Percentiles rank a stretch among this genome's conserved stretches.
Evolutionary conservation across 2,888 invertebrate species (phyloP).

Genomic region (Hedya salicella): DNA sequence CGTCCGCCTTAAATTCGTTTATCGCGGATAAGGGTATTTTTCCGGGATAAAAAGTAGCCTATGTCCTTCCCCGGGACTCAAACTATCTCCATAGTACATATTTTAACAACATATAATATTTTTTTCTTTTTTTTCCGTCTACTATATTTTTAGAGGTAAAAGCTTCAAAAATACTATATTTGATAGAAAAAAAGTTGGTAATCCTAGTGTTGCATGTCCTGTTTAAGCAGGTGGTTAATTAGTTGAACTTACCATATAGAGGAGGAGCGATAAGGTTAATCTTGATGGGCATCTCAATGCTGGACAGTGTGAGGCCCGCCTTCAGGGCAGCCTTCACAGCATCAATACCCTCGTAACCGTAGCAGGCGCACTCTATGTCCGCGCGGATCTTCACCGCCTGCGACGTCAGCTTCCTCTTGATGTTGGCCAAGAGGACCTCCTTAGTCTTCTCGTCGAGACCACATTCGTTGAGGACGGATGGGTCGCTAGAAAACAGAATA

Average conservation of each 20-base stretch:
- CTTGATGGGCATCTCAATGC: slow-evolving; percentile 97
- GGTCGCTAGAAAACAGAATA: slow-evolving; percentile 92
- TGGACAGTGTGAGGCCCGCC: slow-evolving; percentile 95
- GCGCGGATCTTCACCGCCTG: slow-evolving; percentile 86
- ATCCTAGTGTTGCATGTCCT: too few relatives aligned
- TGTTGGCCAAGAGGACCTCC: slow-evolving; percentile 96
- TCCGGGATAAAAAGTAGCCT: too few relatives aligned
- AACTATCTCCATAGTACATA: too few relatives aligned
- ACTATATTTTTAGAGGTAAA: too few relatives aligned
- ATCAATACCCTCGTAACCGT: slow-evolving; percentile 98
- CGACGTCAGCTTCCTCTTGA: slow-evolving; percentile 97
- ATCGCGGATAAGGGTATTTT: too few relatives aligned
- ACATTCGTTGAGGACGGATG: slow-evolving; percentile 97
- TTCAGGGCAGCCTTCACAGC: slow-evolving; percentile 97
- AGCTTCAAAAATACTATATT: too few relatives aligned
- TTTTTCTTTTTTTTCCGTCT: too few relatives aligned
- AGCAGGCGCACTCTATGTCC: slow-evolving; percentile 78
- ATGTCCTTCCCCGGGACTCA: too few relatives aligned
- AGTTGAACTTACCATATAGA: slow-evolving; percentile 90
- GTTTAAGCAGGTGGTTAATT: too few relatives aligned
- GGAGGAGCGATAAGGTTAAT: slow-evolving; percentile 99
- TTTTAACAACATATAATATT: too few relatives aligned
- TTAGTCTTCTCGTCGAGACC: slow-evolving; percentile 96
- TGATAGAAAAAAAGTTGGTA: too few relatives aligned
- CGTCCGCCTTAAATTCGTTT: too few relatives aligned